A percentile compares a stretch with the other conserved stretches of the same genome.
These are phyloP conservation scores for Dysdera silvatica DNA, from an alignment of 1,140 invertebrate species.

Conservation along the genomic window DNA sequence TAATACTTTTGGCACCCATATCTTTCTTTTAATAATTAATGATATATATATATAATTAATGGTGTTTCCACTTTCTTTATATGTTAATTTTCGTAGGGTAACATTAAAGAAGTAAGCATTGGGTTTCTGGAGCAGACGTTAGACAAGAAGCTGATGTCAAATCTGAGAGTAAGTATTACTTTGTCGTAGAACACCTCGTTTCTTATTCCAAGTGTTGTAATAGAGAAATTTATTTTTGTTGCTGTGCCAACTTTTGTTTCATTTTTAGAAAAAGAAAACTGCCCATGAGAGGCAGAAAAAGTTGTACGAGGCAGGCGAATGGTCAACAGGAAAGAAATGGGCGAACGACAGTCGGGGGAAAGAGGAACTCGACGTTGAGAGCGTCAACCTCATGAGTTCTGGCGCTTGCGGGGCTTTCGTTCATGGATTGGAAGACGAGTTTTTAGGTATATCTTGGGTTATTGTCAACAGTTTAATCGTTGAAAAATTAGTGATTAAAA, in stretches of 20 bases:
- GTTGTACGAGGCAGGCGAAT: conserved; percentile 71
- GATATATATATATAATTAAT: too few relatives aligned
- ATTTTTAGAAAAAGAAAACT: conserved; percentile 43
- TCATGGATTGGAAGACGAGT: conserved; percentile 97
- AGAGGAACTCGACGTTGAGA: conserved; percentile 65
- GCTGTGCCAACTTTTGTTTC: neutral
- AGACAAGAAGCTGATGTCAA: conserved; percentile 98
- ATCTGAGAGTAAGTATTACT: conserved; percentile 63
- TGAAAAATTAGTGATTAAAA: too few relatives aligned
- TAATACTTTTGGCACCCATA: too few relatives aligned
- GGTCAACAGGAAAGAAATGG: conserved; percentile 85
- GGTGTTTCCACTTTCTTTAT: too few relatives aligned
- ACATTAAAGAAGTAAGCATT: conserved; percentile 75
- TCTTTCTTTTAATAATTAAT: too few relatives aligned
- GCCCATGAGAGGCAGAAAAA: conserved; percentile 75
- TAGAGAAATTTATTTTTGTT: neutral
- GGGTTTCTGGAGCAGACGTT: conserved; percentile 90
- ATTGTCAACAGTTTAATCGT: too few relatives aligned
- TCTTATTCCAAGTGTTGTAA: neutral
- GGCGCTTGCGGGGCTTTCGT: conserved; percentile 97
- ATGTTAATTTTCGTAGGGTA: conserved; percentile 54
- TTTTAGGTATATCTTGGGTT: conserved; percentile 61
- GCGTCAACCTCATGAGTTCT: conserved; percentile 74
- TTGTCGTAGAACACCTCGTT: too few relatives aligned
- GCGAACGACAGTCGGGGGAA: conserved; percentile 78